Base-by-base conservation (phyloP, 1,140 invertebrate species). In the Drosophila seguyi region DNA sequence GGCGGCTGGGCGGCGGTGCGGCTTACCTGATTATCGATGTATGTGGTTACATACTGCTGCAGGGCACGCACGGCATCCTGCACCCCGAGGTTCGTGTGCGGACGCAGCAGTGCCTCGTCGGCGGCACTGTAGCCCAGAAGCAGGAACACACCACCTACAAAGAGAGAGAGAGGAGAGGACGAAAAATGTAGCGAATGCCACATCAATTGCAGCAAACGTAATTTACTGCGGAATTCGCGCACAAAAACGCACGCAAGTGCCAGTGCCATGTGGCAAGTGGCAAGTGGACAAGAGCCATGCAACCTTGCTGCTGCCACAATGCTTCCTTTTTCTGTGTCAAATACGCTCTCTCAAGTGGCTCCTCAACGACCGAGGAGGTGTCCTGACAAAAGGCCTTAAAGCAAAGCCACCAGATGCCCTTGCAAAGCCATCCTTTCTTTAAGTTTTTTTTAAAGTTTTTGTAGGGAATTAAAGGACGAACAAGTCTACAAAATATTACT, bases 71-170 rank as follows among this genome's bases (percentile, higher is more conserved):
- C 96, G 55, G 96, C 96, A 93, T 97, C 96, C 86, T 96, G 95
- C 36, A 97, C 95, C 6, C 96, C 95, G 22, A 97, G 94, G 67
- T 96, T 95, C 5, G 96, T 97, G 91, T 97, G 95, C 45, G 95
- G 95, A 75, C 95, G 95, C 60, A 98, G 94, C 53, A 97, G 93
- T n/a, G 95, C 95, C 93, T 98, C 97, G 92, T 98, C 97, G 20
- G 95, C 95, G 69, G 97, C 95, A 83, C 97, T 98, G 93, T 97
- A 98, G 36, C 97, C 97, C 47, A 98, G 94, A 92, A 98, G 96
- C 75, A 98, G 94, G 93, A 97, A 98, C 42, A 98, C 95, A 20
- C 97, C 97, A 85, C 96, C 96, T 97, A 93, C 6, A 56, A 66
- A 5, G 13, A 27, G 44, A 45, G 8, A 44, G 38, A 7, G 25